These are phyloP conservation scores for Ginglymostoma cirratum DNA, from an alignment of 2,113 vertebrate genomes.

Conservation along the genomic window DNA sequence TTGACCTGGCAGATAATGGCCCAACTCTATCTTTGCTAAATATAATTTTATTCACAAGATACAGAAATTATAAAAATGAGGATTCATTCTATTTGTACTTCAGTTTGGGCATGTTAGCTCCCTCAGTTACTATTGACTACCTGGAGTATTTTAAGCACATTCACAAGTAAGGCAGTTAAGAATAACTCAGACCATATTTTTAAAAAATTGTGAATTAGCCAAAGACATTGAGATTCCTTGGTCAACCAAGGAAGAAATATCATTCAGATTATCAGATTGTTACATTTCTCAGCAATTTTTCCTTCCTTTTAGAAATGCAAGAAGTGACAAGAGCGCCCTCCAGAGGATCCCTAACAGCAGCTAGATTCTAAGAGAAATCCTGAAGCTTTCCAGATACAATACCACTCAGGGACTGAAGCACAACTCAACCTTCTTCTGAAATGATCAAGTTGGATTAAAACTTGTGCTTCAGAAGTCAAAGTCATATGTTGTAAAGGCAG, in stretches of 20 bases:
- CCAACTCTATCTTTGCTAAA: background rate
- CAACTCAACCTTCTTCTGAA: background rate
- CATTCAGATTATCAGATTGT: background rate
- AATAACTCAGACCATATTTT: background rate
- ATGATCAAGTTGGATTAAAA: background rate
- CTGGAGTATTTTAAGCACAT: background rate
- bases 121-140: background rate
- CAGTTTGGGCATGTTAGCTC: background rate
- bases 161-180: background rate
- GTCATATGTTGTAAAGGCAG: background rate
- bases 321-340: constrained; percentile 20
- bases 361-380: background rate
- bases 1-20: background rate
- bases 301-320: background rate
- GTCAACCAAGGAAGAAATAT: background rate
- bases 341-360: background rate
- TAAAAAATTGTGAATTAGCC: background rate
- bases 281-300: background rate
- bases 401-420: background rate
- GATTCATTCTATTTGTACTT: background rate
- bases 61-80: background rate
- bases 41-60: background rate
- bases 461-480: background rate
- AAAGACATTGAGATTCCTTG: background rate
- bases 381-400: background rate